These are phyloP conservation scores for Australoheros facetus DNA, from an alignment of 2,797 vertebrate species.

Conservation along the genomic window DNA sequence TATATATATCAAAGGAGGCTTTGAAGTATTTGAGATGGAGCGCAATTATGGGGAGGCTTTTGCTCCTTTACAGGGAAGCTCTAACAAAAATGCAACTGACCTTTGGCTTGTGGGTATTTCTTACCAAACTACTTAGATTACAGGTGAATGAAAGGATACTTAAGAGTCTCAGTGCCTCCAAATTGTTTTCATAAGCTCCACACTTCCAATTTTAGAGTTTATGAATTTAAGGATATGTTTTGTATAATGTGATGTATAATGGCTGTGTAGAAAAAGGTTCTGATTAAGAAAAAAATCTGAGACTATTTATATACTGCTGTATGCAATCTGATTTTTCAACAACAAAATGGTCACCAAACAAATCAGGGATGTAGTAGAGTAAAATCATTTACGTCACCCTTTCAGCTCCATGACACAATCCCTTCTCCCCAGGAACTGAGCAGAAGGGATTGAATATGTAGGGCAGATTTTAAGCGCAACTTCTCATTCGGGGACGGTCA, in stretches of 20 bases:
- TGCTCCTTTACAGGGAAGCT: slow-evolving; percentile 78
- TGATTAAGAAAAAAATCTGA: slow-evolving; percentile 5
- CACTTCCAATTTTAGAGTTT: slow-evolving; percentile 27
- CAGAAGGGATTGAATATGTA: neutral
- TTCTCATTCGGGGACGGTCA: neutral
- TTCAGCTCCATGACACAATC: neutral
- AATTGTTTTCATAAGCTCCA: slow-evolving; percentile 24
- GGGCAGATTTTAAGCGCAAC: neutral
- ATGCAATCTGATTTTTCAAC: slow-evolving; percentile 13
- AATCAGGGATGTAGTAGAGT: slow-evolving; percentile 25
- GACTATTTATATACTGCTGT: slow-evolving; percentile 35
- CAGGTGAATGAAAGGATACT: slow-evolving; percentile 21
- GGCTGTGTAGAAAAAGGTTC: slow-evolving; percentile 1
- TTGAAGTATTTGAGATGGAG: slow-evolving; percentile 53
- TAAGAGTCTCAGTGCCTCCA: slow-evolving; percentile 23
- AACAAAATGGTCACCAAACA: neutral
- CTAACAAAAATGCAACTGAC: slow-evolving; percentile 67
- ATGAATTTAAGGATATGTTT: slow-evolving; percentile 32
- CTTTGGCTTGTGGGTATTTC: slow-evolving; percentile 15
- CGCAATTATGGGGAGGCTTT: slow-evolving; percentile 81
- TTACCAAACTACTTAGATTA: neutral
- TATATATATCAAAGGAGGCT: slow-evolving; percentile 1
- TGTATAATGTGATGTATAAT: slow-evolving; percentile 1
- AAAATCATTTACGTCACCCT: slow-evolving; percentile 40
- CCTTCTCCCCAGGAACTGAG: neutral